Evolutionary conservation across 2,888 invertebrate genomes (phyloP).

Genomic region (Orgyia antiqua): DNA sequence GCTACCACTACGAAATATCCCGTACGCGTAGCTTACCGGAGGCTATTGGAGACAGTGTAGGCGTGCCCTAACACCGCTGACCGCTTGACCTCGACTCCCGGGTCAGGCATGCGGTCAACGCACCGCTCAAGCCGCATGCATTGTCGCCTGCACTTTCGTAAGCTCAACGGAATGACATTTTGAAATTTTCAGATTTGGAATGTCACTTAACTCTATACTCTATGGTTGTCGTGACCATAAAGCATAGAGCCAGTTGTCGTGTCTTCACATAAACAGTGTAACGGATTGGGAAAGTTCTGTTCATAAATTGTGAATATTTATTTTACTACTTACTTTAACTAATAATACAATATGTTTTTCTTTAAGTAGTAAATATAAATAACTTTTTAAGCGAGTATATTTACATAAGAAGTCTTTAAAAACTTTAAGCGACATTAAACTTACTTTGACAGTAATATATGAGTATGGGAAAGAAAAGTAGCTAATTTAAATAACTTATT

Average conservation of each 20-base stretch:
- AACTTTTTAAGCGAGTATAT: too few species aligned
- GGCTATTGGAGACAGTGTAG: constrained; percentile 40
- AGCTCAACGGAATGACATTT: constrained; percentile 37
- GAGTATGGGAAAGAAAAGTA: too few species aligned
- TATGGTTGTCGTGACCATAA: background rate
- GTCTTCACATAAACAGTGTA: background rate
- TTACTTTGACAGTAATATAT: too few species aligned
- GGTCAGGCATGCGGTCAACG: constrained; percentile 60
- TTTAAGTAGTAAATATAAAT: too few species aligned
- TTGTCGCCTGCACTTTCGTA: constrained; percentile 52
- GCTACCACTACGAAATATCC: too few species aligned
- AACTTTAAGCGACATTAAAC: too few species aligned
- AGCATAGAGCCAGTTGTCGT: background rate
- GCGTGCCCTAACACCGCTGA: constrained; percentile 53
- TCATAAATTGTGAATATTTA: constrained; percentile 8
- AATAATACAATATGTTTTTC: background rate
- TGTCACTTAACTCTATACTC: constrained; percentile 7
- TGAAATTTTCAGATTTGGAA: constrained; percentile 33
- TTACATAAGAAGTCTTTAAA: too few species aligned
- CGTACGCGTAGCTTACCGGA: constrained; percentile 24
- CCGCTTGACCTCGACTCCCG: constrained; percentile 66
- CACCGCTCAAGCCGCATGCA: constrained; percentile 42
- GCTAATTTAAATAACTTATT: too few species aligned
- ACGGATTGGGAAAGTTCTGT: constrained; percentile 13
- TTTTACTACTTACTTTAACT: constrained; percentile 7